Base-by-base conservation (phyloP, 1,140 invertebrate genomes). In the Campoletis sonorensis region DNA sequence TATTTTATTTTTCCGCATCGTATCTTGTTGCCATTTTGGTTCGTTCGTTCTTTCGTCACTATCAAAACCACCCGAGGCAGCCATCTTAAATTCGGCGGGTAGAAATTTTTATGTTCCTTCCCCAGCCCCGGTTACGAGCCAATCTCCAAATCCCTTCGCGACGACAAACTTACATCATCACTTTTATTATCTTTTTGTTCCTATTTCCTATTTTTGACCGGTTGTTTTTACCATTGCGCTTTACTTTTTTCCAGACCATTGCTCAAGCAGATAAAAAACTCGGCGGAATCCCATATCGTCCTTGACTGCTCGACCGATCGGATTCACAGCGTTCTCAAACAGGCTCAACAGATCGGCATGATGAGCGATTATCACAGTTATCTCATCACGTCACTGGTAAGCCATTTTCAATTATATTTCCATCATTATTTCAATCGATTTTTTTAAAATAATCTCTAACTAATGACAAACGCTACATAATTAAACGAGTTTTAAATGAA, bases 311-410 rank as follows among this genome's bases (percentile, higher is more conserved):
- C 95, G 10, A 96, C 95, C 0, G 96, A 97, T 72, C 95, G 96
- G 86, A 96, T 98, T 79, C 95, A 96, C 81, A 94, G 96, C 76
- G 95, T 98, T 10, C 90, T 98, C 61, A 97, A 97, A 88, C 97
- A 98, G 92, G 97, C 97, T 4, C 97, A 98, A 92, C 97, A 98
- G 92, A 97, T 98, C 72, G 97, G 97, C 51, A 97, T 98, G 96
- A 97, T 98, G 96, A 98, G 96, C 54, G 97, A 97, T 89, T 97
- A 97, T 88, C 96, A 98, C 88, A 97, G 96, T 89, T 98, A 98
- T 91, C 94, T 98, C 83, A 96, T 98, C 49, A 98, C 97, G 0
- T 97, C 97, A 5, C 89, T 98, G 92, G 96, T 97, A 93, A 93
- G 93, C 89, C 81, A 80, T 26, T 26, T 26, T 26, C 0, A 13